A percentile compares a stretch with the other conserved stretches of the same genome.
Evolutionary conservation across 1,140 invertebrate genomes (phyloP).

Genomic region (Apis florea): DNA sequence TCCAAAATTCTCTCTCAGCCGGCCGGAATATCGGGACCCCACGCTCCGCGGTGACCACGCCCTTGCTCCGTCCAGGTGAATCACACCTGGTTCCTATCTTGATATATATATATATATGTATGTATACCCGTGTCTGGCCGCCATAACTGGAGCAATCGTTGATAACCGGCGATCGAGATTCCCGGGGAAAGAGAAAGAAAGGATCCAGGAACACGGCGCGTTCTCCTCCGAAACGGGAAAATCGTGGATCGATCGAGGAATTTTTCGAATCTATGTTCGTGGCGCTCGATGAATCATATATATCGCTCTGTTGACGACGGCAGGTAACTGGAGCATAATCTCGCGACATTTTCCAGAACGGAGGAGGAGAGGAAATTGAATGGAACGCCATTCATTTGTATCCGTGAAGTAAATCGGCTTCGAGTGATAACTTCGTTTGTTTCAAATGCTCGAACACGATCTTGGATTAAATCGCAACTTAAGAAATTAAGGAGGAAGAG

Average conservation of each 20-base stretch:
- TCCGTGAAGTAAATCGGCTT: too few species aligned
- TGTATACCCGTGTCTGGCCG: constrained; percentile 20
- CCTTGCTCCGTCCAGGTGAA: constrained; percentile 64
- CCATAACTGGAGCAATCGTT: constrained; percentile 68
- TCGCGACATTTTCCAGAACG: constrained; percentile 34
- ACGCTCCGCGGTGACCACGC: constrained; percentile 63
- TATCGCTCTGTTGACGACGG: too few species aligned
- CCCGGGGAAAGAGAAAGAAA: constrained; percentile 57
- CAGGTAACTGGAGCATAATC: constrained; percentile 51
- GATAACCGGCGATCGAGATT: constrained; percentile 64
- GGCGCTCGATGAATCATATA: constrained; percentile 37
- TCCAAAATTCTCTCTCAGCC: too few species aligned
- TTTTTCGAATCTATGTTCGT: neutral
- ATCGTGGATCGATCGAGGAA: too few species aligned
- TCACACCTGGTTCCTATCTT: constrained; percentile 66
- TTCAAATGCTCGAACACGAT: too few species aligned
- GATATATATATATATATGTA: neutral
- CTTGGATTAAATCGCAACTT: too few species aligned
- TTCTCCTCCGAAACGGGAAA: too few species aligned
- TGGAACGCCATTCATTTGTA: neutral
- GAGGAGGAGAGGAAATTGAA: constrained; percentile 32
- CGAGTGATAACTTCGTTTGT: too few species aligned
- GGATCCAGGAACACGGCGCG: constrained; percentile 11
- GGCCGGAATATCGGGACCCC: neutral
- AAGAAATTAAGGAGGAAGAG: too few species aligned